A percentile compares a stretch with the other conserved stretches of the same genome.
Evolutionary conservation across 2,113 vertebrate genomes (phyloP).

Genomic region (Leucopsar rothschildi): DNA sequence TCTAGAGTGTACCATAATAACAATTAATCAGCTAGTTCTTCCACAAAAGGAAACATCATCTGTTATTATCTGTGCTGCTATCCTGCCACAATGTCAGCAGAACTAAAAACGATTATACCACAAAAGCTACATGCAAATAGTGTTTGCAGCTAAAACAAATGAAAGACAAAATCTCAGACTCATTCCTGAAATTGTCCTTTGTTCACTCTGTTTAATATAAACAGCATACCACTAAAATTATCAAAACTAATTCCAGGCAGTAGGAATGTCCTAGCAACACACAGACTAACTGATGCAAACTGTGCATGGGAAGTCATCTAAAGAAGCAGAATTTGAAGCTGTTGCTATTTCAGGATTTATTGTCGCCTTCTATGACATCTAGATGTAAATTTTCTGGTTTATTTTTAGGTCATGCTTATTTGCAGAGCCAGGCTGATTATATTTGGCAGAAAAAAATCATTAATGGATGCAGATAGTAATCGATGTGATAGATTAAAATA

Average conservation of each 20-base stretch:
- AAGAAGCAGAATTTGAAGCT: neutral
- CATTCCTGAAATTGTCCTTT: neutral
- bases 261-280: neutral
- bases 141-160: neutral
- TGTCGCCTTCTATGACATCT: neutral
- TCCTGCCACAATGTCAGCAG: neutral
- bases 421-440: neutral
- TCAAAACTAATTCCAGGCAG: neutral
- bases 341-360: neutral
- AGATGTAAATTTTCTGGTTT: neutral
- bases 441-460: slow-evolving; percentile 5
- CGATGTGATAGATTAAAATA: neutral
- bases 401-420: slow-evolving; percentile 15
- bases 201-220: neutral
- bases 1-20: slow-evolving; percentile 36
- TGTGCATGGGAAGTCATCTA: neutral
- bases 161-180: neutral
- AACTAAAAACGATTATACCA: slow-evolving; percentile 4
- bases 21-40: slow-evolving; percentile 59
- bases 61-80: slow-evolving; percentile 39
- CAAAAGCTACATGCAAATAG: slow-evolving; percentile 15
- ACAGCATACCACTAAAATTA: neutral
- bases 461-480: neutral
- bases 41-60: slow-evolving; percentile 50
- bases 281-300: neutral